Evolutionary conservation across 1,140 invertebrate genomes (phyloP).

Genomic region (Drosophila ficusphila): DNA sequence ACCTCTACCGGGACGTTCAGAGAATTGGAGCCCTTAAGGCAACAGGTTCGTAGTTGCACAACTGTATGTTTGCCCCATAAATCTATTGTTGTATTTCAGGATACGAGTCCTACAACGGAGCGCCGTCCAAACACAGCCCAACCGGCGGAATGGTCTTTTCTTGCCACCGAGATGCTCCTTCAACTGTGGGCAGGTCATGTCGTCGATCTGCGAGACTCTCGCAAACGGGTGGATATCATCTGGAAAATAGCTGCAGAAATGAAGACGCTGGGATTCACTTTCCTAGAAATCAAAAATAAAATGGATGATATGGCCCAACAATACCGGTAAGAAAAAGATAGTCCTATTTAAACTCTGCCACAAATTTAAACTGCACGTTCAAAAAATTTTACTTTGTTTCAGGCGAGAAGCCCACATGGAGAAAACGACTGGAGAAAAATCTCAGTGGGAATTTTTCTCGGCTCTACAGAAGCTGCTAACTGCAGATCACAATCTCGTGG

Average conservation of each 20-base stretch:
- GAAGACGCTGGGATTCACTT: slow-evolving; percentile 9
- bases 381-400: not conserved
- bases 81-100: not conserved
- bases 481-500: not conserved
- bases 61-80: not conserved
- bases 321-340: slow-evolving; percentile 36
- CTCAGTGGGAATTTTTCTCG: not conserved
- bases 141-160: slow-evolving; percentile 11
- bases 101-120: not conserved
- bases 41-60: not conserved
- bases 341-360: no score
- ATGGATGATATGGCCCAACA: slow-evolving; percentile 42
- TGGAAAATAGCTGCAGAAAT: slow-evolving; percentile 40
- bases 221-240: slow-evolving; percentile 2
- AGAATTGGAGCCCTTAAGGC: not conserved
- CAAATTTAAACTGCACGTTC: no score
- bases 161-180: slow-evolving; percentile 29
- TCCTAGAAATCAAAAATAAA: slow-evolving; percentile 42
- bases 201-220: not conserved
- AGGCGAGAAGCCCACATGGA: not conserved
- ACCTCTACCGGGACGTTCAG: not conserved
- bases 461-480: not conserved
- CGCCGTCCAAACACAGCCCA: not conserved
- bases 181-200: slow-evolving; percentile 29
- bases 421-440: not conserved